phyloP scores from a whole-genome alignment of 1,140 invertebrate species.

The Zophobas morio region DNA sequence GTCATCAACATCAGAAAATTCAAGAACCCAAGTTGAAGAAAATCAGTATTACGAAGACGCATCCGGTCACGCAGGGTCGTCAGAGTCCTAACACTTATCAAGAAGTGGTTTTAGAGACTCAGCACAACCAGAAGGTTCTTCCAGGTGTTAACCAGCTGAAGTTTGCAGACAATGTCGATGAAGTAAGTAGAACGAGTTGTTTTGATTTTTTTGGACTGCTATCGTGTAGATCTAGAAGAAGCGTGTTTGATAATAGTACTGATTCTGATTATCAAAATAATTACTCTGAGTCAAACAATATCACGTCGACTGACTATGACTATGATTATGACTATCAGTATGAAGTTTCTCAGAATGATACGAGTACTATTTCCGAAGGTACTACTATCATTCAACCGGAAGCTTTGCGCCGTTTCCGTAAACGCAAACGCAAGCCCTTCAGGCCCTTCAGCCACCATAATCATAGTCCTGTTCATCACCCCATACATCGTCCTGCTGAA shows the following conservation, averaged over 20 bases:
- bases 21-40: background rate
- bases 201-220: background rate
- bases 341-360: conserved; percentile 12
- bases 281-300: too few relatives aligned
- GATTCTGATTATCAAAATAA: background rate
- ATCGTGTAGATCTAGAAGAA: conserved; percentile 23
- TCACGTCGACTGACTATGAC: background rate
- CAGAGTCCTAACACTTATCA: conserved; percentile 12
- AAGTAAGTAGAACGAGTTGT: conserved; percentile 29
- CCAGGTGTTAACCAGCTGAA: background rate
- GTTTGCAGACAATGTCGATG: background rate
- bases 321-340: conserved; percentile 35
- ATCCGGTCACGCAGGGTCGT: background rate
- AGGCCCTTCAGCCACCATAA: background rate
- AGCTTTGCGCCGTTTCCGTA: conserved; percentile 18
- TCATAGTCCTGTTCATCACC: conserved; percentile 18
- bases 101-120: conserved; percentile 32
- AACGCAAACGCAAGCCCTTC: conserved; percentile 5
- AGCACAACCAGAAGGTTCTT: conserved; percentile 5
- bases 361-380: background rate
- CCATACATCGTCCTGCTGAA: background rate
- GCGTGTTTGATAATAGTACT: background rate
- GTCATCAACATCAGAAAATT: background rate
- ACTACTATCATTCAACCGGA: conserved; percentile 3
- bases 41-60: background rate